Conservation (phyloP, 1,140 invertebrate genomes). For the Zaprionus camerounensis region DNA sequence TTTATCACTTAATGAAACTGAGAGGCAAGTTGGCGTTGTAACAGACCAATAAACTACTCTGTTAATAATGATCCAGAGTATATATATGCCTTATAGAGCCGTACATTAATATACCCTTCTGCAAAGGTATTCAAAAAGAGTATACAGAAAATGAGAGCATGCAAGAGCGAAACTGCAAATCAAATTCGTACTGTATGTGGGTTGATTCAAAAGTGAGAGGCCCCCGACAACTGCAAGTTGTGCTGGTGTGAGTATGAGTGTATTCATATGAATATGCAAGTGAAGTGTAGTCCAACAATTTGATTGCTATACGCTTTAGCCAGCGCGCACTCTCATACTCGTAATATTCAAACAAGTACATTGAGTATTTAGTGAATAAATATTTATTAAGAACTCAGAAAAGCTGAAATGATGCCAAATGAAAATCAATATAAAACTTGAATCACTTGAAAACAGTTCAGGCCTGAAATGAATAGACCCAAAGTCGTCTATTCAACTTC, state of each 20-base stretch:
- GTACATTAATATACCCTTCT: too few species aligned
- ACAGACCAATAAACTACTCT: too few species aligned
- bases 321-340: too few species aligned
- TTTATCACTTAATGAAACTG: too few species aligned
- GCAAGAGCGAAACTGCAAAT: conserved; percentile 48
- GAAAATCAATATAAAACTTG: too few species aligned
- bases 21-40: too few species aligned
- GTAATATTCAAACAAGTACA: neutral
- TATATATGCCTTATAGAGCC: too few species aligned
- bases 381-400: too few species aligned
- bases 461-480: neutral
- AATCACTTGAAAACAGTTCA: too few species aligned
- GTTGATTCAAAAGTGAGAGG: conserved; percentile 53
- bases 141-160: conserved; percentile 15
- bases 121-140: neutral
- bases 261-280: conserved; percentile 34
- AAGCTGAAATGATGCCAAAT: too few species aligned
- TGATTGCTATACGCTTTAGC: neutral
- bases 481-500: neutral
- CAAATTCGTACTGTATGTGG: conserved; percentile 42
- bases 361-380: neutral
- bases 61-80: too few species aligned
- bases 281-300: neutral
- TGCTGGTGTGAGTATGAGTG: conserved; percentile 11
- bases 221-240: neutral